Base-by-base conservation (phyloP, 2,797 vertebrate genomes). In the Crenuchus spilurus region DNA sequence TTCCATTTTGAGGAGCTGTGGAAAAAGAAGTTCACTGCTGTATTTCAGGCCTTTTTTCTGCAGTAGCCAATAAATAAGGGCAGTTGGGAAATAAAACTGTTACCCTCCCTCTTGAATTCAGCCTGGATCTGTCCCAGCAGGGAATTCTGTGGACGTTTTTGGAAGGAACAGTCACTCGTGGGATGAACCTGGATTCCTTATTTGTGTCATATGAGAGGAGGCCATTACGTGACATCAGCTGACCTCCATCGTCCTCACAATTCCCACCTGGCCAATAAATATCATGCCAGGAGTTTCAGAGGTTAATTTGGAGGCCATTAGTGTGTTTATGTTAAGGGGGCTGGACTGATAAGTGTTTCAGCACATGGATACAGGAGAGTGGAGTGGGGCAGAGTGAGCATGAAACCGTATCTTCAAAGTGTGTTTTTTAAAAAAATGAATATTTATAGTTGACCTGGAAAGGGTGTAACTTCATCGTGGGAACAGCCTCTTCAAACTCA, bases 381-480 rank as follows among this genome's bases (percentile, higher is more conserved):
- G 77, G 24, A 26, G 75, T 44, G 72, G 60, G 78, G 72, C 67
- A 5, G n/a, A 33, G 66, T 49, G 41, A 2, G 54, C 33, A 75
- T 88, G 70, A 85, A 86, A 88, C 85, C 3, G 73, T 70, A 90
- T 84, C 84, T 88, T 90, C 84, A 90, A 89, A 90, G 84, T 69
- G 41, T 70, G 57, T 70, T 75, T 52, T 67, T n/a, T n/a, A n/a
- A n/a, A 64, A 83, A 66, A 78, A 84, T 76, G 20, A 60, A 87
- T 87, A 90, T 89, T 87, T 88, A 87, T 85, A 37, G 75, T 85
- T 84, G 78, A 77, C 48, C 70, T 70, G 35, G 33, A 69, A 68
- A 72, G 52, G 55, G 49, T 54, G 71, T 72, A 78, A 70, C 69
- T 76, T 81, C 78, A 73, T 82, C 60, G 72, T 70, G 54, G 70